Conservation (phyloP, 1,140 invertebrate genomes). For the Leptinotarsa undecemlineata region DNA sequence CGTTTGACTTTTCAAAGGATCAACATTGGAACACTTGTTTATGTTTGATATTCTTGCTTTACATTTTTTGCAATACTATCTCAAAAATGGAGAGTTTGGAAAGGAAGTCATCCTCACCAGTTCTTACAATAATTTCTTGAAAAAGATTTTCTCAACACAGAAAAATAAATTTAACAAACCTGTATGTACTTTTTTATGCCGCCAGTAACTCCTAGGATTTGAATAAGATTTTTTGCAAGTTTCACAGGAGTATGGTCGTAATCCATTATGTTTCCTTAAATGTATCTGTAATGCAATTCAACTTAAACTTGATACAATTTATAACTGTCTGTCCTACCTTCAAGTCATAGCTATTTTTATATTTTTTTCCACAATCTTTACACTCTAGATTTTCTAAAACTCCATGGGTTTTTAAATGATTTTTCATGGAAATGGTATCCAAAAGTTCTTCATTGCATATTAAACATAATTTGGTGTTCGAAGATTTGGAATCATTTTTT, state of each 20-base stretch:
- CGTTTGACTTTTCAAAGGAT: no score
- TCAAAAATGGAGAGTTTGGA: no score
- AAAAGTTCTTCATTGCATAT: conserved; percentile 15
- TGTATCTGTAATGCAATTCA: conserved; percentile 28
- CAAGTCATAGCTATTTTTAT: conserved; percentile 19
- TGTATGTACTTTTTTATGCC: conserved; percentile 40
- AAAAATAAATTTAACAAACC: conserved; percentile 23
- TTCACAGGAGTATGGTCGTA: conserved; percentile 39
- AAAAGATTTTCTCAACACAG: no score
- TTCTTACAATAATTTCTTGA: no score
- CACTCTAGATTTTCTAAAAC: conserved; percentile 12
- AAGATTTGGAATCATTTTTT: conserved; percentile 2
- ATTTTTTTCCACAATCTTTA: conserved; percentile 22
- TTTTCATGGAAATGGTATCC: neutral
- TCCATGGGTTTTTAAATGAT: conserved; percentile 17
- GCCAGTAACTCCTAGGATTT: conserved; percentile 38
- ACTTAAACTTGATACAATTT: neutral
- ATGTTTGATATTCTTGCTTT: no score
- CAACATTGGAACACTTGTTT: no score
- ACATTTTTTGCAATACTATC: no score
- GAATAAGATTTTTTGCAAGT: conserved; percentile 41
- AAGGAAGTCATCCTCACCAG: no score
- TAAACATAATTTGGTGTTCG: neutral
- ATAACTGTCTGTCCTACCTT: neutral
- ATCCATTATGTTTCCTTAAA: conserved; percentile 42